These are phyloP conservation scores for Perccottus glenii DNA, from an alignment of 2,113 vertebrate species.

Conservation along the genomic window DNA sequence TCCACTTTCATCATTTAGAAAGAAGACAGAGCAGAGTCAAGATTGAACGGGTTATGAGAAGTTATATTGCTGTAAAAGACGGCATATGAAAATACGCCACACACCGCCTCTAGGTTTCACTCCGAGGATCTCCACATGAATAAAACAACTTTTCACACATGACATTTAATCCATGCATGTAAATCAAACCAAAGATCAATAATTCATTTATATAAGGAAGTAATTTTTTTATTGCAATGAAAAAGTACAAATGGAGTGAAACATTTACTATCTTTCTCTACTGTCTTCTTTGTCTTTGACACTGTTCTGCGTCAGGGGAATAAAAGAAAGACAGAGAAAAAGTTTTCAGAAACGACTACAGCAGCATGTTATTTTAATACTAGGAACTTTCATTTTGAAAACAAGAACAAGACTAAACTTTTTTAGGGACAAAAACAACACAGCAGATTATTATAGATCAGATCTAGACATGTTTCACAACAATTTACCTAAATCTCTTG, in stretches of 20 bases:
- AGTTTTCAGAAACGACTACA: slow-evolving; percentile 13
- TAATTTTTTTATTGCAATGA: slow-evolving; percentile 89
- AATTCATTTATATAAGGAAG: slow-evolving; percentile 93
- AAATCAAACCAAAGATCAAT: slow-evolving; percentile 90
- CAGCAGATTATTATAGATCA: slow-evolving; percentile 42
- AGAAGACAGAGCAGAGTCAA: slow-evolving; percentile 37
- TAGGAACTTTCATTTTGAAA: slow-evolving; percentile 13
- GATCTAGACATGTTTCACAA: slow-evolving; percentile 44
- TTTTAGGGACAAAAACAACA: slow-evolving; percentile 21
- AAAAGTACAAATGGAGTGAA: slow-evolving; percentile 90
- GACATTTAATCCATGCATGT: slow-evolving; percentile 93
- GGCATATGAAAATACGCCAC: slow-evolving; percentile 77
- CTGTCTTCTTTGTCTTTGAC: slow-evolving; percentile 81
- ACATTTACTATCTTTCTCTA: slow-evolving; percentile 83
- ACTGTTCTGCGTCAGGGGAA: slow-evolving; percentile 34
- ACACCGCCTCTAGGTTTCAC: slow-evolving; percentile 82
- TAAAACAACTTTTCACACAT: slow-evolving; percentile 93
- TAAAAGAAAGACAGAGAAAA: slow-evolving; percentile 23
- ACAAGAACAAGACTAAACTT: slow-evolving; percentile 17
- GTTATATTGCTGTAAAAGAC: slow-evolving; percentile 70
- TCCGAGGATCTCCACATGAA: slow-evolving; percentile 86
- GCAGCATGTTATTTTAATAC: slow-evolving; percentile 15
- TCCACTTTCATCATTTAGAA: slow-evolving; percentile 48
- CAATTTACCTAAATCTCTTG: slow-evolving; percentile 45
- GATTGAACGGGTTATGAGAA: slow-evolving; percentile 68